These are phyloP conservation scores for Apamea monoglypha DNA, from an alignment of 2,888 invertebrate species.

Conservation along the genomic window DNA sequence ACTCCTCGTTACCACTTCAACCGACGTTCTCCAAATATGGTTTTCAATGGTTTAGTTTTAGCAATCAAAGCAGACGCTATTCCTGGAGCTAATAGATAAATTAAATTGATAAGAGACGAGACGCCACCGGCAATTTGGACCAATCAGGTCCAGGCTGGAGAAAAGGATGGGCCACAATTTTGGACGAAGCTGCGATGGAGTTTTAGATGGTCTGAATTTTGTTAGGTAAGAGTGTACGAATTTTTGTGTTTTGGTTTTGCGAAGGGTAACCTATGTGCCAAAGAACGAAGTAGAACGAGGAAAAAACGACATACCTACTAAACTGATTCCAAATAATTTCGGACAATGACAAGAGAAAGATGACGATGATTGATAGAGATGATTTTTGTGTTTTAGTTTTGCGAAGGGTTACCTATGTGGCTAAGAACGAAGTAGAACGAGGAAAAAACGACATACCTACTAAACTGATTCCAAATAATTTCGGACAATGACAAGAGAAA, in stretches of 20 bases:
- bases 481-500: background rate
- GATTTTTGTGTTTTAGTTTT: background rate
- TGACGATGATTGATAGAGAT: no score
- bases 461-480: background rate
- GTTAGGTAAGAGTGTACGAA: background rate
- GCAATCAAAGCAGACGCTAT: conserved; percentile 72
- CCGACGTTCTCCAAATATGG: conserved; percentile 33
- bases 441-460: background rate
- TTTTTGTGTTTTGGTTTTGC: background rate
- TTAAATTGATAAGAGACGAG: conserved; percentile 79
- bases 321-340: background rate
- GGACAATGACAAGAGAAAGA: no score
- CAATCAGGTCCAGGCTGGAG: conserved; percentile 69
- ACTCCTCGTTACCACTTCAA: conserved; percentile 6
- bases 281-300: no score
- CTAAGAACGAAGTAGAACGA: no score
- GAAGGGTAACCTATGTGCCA: background rate
- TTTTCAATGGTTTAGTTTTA: conserved; percentile 45
- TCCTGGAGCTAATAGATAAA: conserved; percentile 79
- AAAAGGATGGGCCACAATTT: conserved; percentile 24
- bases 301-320: background rate
- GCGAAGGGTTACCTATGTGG: no score
- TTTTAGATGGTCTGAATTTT: conserved; percentile 1
- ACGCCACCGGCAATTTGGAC: conserved; percentile 79
- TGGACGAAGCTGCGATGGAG: background rate